Conservation (phyloP, 92 coral and sea anemone species). For the Metridium senile region DNA sequence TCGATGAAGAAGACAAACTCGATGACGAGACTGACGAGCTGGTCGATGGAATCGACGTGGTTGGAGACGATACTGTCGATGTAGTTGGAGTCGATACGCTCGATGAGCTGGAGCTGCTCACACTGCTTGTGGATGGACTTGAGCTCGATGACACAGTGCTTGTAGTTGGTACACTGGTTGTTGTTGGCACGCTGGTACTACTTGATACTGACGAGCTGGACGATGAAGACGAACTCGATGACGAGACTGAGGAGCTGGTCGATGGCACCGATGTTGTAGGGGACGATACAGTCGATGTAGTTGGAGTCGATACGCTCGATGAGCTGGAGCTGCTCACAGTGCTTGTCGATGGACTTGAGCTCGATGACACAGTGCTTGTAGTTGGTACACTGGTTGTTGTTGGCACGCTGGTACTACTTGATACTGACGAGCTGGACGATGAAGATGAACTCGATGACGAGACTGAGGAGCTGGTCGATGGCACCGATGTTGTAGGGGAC, state of each 20-base stretch:
- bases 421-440: neutral
- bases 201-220: conserved; percentile 5
- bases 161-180: conserved; percentile 15
- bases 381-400: conserved; percentile 28
- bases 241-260: conserved; percentile 26
- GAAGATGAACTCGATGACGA: conserved; percentile 18
- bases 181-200: neutral
- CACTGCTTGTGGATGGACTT: conserved; percentile 3
- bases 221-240: conserved; percentile 18
- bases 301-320: conserved; percentile 10
- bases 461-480: conserved; percentile 35
- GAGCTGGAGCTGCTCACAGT: neutral
- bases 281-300: neutral
- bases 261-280: conserved; percentile 24
- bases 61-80: conserved; percentile 1
- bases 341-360: conserved; percentile 13
- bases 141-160: neutral
- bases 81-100: conserved; percentile 27
- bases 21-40: neutral
- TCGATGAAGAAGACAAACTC: conserved; percentile 9
- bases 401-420: neutral
- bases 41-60: neutral
- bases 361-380: conserved; percentile 17
- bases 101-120: neutral
- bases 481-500: neutral